Evolutionary conservation across 2,113 vertebrate genomes (phyloP), one percentile per base, ranked within the genome.

Genomic region (Hiodon alosoides): DNA sequence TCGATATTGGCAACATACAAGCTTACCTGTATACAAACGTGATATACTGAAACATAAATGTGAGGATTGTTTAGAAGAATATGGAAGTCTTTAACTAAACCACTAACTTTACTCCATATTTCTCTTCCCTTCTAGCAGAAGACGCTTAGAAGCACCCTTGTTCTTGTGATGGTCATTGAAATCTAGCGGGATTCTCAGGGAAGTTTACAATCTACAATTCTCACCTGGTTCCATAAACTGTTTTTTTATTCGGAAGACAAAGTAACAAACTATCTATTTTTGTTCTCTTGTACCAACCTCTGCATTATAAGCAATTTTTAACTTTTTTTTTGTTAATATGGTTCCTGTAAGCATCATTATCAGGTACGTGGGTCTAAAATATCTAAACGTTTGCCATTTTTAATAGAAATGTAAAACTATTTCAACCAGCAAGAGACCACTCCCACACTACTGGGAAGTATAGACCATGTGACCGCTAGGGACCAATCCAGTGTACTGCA

Each of bases 171-270:
- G 31, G 31, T 31, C 31, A 31, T 31, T 31, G 31, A 31, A 31
- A 31, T 31, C 31, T 31, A 31, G 31, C 31, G 31, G 31, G 31
- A 31, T 31, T 31, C 31, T 31, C 31, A 31, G 31, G 31, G 31
- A 31, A 31, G 31, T 31, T 31, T 60, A 16, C 31, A 55, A 7
- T 10, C 46, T 51, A 11, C 8, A 52, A 68, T 8, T 50, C 67
- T 10, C 31, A 11, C 64, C 14, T 31, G 31, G 31, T 31, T 31
- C 31, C 31, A 31, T 31, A 31, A 31, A 31, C 31, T 31, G 31
- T 31, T 31, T 31, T 31, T 71, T 59, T 31, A 50, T 57, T n/a
- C 66, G 75, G 75, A 76, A 76, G 75, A 76, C 75, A 76, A 71
- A 31, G 9, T 62, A 57, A 55, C 52, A 14, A 4, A 55, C 11